A percentile compares a stretch with the other conserved stretches of the same genome.
Conservation (phyloP, 2,797 vertebrate genomes). For the Echeneis naucrates region DNA sequence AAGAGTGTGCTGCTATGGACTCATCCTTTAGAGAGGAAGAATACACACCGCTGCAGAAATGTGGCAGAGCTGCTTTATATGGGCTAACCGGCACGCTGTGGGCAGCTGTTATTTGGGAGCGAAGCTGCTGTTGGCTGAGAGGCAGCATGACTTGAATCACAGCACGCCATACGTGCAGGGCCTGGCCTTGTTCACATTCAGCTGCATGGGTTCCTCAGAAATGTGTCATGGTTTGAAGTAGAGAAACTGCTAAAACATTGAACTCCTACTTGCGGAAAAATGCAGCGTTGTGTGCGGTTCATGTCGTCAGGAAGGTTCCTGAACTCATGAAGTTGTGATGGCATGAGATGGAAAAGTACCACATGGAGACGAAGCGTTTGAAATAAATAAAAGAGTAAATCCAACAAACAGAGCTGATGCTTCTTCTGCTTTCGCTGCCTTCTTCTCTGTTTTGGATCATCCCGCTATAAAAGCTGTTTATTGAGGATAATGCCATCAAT, state of each 20-base stretch:
- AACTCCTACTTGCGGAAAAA: slow-evolving; percentile 99
- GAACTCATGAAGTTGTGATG: slow-evolving; percentile 89
- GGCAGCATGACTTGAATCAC: slow-evolving; percentile 99
- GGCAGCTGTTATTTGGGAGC: slow-evolving; percentile 99
- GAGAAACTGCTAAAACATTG: slow-evolving; percentile 99
- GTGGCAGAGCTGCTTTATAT: slow-evolving; percentile 99
- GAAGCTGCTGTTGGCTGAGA: slow-evolving; percentile 98
- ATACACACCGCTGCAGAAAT: slow-evolving; percentile 98
- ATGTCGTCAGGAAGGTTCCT: slow-evolving; percentile 99
- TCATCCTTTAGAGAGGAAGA: slow-evolving; percentile 99
- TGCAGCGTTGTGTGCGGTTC: slow-evolving; percentile 97
- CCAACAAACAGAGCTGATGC: neutral
- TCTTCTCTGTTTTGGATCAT: neutral
- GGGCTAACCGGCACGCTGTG: slow-evolving; percentile 99
- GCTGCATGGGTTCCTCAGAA: slow-evolving; percentile 99
- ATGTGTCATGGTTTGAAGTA: slow-evolving; percentile 99
- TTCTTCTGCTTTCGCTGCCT: neutral
- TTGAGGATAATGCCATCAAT: slow-evolving; percentile 50
- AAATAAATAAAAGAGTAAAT: too few species aligned
- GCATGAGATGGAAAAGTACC: slow-evolving; percentile 31
- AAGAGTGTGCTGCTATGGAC: slow-evolving; percentile 98
- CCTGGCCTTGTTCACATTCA: slow-evolving; percentile 96
- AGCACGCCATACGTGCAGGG: slow-evolving; percentile 99
- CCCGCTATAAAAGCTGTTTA: slow-evolving; percentile 18
- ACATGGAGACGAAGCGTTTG: neutral